These are phyloP conservation scores for Acromyrmex echinatior DNA, from an alignment of 1,140 invertebrate species.

Conservation along the genomic window DNA sequence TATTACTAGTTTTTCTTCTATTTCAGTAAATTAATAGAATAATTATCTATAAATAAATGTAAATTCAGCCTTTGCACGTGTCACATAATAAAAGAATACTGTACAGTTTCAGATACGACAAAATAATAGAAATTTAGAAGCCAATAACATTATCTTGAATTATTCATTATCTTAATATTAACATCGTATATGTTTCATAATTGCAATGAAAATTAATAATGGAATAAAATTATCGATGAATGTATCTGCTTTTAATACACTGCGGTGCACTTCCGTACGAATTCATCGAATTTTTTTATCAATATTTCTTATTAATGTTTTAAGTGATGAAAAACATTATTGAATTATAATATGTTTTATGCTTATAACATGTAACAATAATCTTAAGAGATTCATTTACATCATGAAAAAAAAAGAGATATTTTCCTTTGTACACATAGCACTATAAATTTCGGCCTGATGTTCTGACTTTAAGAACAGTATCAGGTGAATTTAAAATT, in stretches of 20 bases:
- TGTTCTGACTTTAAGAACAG: neutral
- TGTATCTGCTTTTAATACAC: neutral
- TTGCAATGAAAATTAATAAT: conserved; percentile 11
- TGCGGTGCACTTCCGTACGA: neutral
- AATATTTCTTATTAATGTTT: neutral
- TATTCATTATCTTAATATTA: conserved; percentile 13
- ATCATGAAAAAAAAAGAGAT: neutral
- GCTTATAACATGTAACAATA: neutral
- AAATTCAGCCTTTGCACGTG: neutral
- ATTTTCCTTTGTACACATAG: neutral
- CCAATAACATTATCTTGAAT: neutral
- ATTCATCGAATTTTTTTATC: neutral
- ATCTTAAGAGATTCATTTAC: neutral
- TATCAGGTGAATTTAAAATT: conserved; percentile 40
- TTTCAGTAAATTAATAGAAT: too few relatives aligned
- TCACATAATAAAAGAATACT: neutral
- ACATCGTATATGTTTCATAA: neutral
- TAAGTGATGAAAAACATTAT: neutral
- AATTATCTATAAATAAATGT: conserved; percentile 22
- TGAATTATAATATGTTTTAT: neutral
- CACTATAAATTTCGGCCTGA: neutral
- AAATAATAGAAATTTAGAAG: conserved; percentile 3
- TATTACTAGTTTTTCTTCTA: too few relatives aligned
- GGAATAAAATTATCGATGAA: neutral
- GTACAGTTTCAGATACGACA: conserved; percentile 6